These are phyloP conservation scores for Dicentrarchus labrax DNA, from an alignment of 2,113 vertebrate genomes.

Conservation along the genomic window DNA sequence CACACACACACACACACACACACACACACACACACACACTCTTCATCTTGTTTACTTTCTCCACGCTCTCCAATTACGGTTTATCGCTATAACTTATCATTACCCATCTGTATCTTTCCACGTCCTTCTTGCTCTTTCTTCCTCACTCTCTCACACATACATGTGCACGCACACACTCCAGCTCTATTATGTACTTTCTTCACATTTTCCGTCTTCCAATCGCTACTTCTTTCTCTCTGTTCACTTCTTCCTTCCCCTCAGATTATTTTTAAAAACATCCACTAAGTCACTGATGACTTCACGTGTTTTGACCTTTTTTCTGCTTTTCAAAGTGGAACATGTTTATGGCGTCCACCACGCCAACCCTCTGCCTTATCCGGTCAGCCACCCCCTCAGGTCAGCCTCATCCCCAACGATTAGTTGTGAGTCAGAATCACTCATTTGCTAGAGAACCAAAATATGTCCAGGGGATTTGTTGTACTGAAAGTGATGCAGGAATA, in stretches of 20 bases:
- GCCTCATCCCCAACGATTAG: not conserved
- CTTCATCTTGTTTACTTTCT: slow-evolving; percentile 29
- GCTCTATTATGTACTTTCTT: not conserved
- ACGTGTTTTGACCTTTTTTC: slow-evolving; percentile 7
- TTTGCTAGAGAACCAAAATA: not conserved
- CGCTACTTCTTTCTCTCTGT: too few relatives aligned
- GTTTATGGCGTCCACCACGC: not conserved
- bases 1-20: not conserved
- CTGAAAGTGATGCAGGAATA: not conserved
- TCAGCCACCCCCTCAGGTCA: slow-evolving; percentile 29
- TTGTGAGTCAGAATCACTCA: slow-evolving; percentile 47
- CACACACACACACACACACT: not conserved
- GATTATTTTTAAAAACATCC: slow-evolving; percentile 6
- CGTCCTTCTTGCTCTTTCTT: not conserved
- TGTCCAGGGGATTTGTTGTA: slow-evolving; percentile 3
- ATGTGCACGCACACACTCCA: not conserved
- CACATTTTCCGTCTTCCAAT: not conserved
- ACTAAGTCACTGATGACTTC: slow-evolving; percentile 44
- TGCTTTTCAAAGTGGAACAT: not conserved
- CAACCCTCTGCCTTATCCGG: not conserved
- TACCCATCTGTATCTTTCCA: slow-evolving; percentile 14
- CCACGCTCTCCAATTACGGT: slow-evolving; percentile 7
- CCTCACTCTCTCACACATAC: not conserved
- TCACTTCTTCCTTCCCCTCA: not conserved
- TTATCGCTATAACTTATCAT: slow-evolving; percentile 16